Percentiles rank a stretch among this genome's conserved stretches.
Evolutionary conservation across 2,113 vertebrate species (phyloP).

Genomic region (Axis porcinus): DNA sequence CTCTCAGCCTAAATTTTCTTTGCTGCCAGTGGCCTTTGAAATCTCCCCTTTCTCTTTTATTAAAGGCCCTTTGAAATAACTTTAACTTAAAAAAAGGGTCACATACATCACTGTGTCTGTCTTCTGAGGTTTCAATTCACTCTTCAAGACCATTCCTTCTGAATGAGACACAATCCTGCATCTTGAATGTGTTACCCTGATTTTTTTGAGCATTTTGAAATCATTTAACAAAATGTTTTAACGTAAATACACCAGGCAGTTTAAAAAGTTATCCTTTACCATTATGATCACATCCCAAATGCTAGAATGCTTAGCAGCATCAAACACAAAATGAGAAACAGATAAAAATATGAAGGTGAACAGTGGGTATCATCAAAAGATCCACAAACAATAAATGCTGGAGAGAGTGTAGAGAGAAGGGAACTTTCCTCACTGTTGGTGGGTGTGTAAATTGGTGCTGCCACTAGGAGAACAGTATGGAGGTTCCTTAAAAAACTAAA

Average conservation of each 20-base stretch:
- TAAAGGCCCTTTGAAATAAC: not conserved
- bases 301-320: not conserved
- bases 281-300: not conserved
- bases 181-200: not conserved
- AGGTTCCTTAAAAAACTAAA: not conserved
- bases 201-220: conserved; percentile 22
- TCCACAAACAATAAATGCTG: not conserved
- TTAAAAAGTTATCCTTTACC: not conserved
- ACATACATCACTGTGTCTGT: not conserved
- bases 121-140: not conserved
- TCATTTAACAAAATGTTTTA: conserved; percentile 13
- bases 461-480: not conserved
- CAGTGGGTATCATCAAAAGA: not conserved
- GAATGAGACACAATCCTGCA: not conserved
- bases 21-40: not conserved
- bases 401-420: not conserved
- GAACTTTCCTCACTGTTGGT: not conserved
- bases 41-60: not conserved
- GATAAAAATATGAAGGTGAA: not conserved
- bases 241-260: not conserved
- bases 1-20: not conserved
- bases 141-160: not conserved
- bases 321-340: conserved; percentile 6
- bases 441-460: not conserved
- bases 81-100: not conserved